These are phyloP conservation scores for Cecropterus lyciades DNA, from an alignment of 1,140 invertebrate genomes.

Conservation along the genomic window DNA sequence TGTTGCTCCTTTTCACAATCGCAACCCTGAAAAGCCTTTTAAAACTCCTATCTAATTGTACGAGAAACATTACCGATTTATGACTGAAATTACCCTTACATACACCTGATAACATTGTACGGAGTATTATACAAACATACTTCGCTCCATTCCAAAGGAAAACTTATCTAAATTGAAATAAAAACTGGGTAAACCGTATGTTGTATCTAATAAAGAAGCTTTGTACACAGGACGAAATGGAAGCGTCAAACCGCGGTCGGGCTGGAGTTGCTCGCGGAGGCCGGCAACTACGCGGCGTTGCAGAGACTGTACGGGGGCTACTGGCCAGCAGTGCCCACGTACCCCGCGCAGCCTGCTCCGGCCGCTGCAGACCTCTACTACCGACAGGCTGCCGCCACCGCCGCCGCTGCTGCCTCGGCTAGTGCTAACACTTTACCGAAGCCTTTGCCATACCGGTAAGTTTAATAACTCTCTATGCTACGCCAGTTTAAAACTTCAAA, in stretches of 20 bases:
- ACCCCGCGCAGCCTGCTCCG: conserved; percentile 86
- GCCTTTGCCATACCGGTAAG: conserved; percentile 91
- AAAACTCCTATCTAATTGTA: no score
- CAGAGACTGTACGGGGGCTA: conserved; percentile 95
- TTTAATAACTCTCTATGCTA: background rate
- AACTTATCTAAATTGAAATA: no score
- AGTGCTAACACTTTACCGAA: conserved; percentile 92
- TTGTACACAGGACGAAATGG: conserved; percentile 97
- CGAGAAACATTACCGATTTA: no score
- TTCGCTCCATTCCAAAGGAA: no score
- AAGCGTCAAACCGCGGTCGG: conserved; percentile 99
- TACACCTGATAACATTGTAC: no score
- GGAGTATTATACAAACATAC: no score
- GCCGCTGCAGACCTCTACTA: conserved; percentile 92
- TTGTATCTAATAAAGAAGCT: conserved; percentile 12
- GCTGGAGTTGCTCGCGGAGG: conserved; percentile 97
- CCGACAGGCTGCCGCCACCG: conserved; percentile 89
- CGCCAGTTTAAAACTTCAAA: no score
- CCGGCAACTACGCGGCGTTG: conserved; percentile 98
- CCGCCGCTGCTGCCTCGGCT: conserved; percentile 88
- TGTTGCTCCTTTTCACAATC: no score
- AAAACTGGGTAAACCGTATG: no score
- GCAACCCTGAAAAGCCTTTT: no score
- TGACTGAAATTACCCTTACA: no score
- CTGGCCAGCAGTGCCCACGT: conserved; percentile 85